Evolutionary conservation across 2,888 invertebrate species (phyloP).

Genomic region (Vannuccia rotundouncinata): DNA sequence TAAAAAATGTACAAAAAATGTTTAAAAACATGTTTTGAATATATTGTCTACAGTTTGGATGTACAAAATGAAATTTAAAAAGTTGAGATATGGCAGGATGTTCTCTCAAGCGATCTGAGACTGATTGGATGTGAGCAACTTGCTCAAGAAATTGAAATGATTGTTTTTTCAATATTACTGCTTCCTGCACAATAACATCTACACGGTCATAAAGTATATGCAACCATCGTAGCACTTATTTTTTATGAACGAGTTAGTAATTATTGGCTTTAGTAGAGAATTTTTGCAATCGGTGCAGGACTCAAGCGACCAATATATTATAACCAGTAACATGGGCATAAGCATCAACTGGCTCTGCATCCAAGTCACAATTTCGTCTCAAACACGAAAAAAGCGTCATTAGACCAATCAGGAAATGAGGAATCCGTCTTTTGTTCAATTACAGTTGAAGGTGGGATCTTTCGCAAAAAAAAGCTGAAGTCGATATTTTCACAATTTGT

Average conservation of each 20-base stretch:
- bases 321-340: constrained; percentile 9
- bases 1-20: background rate
- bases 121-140: background rate
- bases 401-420: background rate
- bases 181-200: background rate
- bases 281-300: background rate
- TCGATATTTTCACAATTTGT: background rate
- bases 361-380: background rate
- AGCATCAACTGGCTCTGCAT: background rate
- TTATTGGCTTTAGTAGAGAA: background rate
- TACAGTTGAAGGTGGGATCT: background rate
- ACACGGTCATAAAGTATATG: background rate
- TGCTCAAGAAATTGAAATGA: background rate
- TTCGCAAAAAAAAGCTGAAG: background rate
- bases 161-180: background rate
- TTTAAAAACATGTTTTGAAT: background rate
- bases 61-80: background rate
- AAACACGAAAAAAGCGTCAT: background rate
- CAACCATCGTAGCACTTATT: background rate
- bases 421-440: background rate
- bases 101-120: background rate
- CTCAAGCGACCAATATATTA: background rate
- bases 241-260: background rate
- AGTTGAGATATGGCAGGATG: background rate
- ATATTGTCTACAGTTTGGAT: background rate